A percentile compares a stretch with the other conserved stretches of the same genome.
Conservation (phyloP, 2,888 invertebrate genomes). For the Netelia melanura region DNA sequence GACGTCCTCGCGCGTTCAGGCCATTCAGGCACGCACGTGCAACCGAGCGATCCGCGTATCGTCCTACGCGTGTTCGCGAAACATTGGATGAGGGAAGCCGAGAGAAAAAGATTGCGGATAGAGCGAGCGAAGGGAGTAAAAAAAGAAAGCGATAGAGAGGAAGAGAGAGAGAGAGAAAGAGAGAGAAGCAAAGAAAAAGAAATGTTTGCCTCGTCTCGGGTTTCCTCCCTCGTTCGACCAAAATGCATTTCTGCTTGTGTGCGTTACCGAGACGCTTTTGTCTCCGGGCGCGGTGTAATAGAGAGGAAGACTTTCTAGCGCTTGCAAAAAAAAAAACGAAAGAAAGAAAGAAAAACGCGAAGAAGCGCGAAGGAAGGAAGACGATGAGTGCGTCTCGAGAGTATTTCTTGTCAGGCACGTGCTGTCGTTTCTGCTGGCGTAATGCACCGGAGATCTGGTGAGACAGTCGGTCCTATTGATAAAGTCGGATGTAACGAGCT, state of each 20-base stretch:
- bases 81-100: background rate
- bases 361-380: constrained; percentile 13
- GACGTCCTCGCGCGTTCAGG: constrained; percentile 22
- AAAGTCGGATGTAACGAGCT: constrained; percentile 15
- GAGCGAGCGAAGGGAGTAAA: background rate
- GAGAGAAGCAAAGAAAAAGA: background rate
- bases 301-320: constrained; percentile 55
- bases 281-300: constrained; percentile 38
- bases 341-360: background rate
- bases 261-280: constrained; percentile 14
- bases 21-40: constrained; percentile 6
- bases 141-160: background rate
- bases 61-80: background rate
- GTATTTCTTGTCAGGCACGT: constrained; percentile 34
- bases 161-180: background rate
- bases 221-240: background rate
- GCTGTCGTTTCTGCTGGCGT: constrained; percentile 34
- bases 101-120: too few relatives aligned
- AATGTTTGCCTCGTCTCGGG: constrained; percentile 1
- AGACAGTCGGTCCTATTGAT: constrained; percentile 52
- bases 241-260: constrained; percentile 2
- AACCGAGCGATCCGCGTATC: background rate
- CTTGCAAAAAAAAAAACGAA: constrained; percentile 28
- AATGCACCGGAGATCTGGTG: background rate
- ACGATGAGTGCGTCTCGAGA: background rate